Evolutionary conservation across 2,888 invertebrate species (phyloP), one percentile per base, ranked within the genome.

Genomic region (Gastrophysa polygoni): DNA sequence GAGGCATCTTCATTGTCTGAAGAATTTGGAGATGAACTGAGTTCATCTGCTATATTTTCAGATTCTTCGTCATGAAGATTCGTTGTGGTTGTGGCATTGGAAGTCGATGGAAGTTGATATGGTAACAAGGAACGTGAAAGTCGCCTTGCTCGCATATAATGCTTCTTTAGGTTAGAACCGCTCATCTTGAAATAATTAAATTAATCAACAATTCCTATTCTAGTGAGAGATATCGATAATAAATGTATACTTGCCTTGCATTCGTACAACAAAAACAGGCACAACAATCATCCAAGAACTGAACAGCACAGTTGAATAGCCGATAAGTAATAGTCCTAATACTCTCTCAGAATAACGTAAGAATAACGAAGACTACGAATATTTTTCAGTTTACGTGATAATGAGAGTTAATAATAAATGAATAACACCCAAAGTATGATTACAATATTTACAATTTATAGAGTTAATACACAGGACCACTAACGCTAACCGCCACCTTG

Each of bases 131-230:
- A 46, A 46, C 46, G 46, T 46, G 46, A 46, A 18, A 46, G 10
- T n/a, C 46, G 46, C 11, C 18, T 46, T 10, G 46, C 46, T 46
- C 46, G 46, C 46, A 46, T 46, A n/a, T 46, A 46, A 46, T 46
- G 46, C 18, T 44, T 44, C 18, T 44, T 44, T 16, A 44, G 44
- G 44, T 44, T n/a, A 32, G 32, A 32, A 10, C 38, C 38, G 38
- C 38, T 38, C 38, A 38, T 38, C 38, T n/a, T 38, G 14, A 11
- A 38, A 38, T 38, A 2, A 38, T n/a, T 2, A 32, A 32, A 32
- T 10, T 38, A 38, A 11, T 38, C 4, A 38, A 38, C n/a, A 14
- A 8, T 38, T 38, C 7, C 24, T 38, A 1, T 14, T 14, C 14
- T 3, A 38, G 38, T 38, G 14, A 38, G n/a, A 38, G 38, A 38